phyloP scores from a whole-genome alignment of 2,113 vertebrate species.

The Dipodomys stephensi region DNA sequence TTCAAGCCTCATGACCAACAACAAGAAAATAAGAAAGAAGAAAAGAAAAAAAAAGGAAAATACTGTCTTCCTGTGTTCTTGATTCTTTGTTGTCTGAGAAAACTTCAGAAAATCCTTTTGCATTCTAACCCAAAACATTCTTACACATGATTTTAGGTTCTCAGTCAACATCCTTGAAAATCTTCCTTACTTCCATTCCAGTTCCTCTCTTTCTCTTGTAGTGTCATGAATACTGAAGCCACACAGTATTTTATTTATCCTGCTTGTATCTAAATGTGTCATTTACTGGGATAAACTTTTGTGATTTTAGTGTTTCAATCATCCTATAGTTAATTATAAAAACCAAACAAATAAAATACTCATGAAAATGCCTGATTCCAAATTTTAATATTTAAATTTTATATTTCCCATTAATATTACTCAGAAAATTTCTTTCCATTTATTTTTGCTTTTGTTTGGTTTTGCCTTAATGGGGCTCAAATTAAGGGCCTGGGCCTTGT shows the following conservation, averaged over 20 bases:
- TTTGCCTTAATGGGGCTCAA: too few relatives aligned
- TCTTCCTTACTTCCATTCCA: slow-evolving; percentile 10
- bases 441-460: too few relatives aligned
- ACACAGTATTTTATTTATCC: background rate
- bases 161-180: background rate
- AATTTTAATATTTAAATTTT: background rate
- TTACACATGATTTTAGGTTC: background rate
- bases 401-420: background rate
- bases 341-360: background rate
- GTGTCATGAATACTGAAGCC: slow-evolving; percentile 15
- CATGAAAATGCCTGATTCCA: slow-evolving; percentile 12
- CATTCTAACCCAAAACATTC: background rate
- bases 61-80: background rate
- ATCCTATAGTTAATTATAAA: background rate
- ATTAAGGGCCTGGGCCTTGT: too few relatives aligned
- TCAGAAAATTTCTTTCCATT: background rate
- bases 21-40: too few relatives aligned
- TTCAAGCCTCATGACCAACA: too few relatives aligned
- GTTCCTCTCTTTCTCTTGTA: background rate
- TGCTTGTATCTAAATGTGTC: background rate
- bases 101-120: background rate
- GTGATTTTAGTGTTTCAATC: slow-evolving; percentile 3
- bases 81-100: background rate
- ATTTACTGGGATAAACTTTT: slow-evolving; percentile 1
- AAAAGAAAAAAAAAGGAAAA: background rate